Percentiles rank a stretch among this genome's conserved stretches.
Conservation (phyloP, 2,797 vertebrate species). For the Pseudotriccus pelzelni region DNA sequence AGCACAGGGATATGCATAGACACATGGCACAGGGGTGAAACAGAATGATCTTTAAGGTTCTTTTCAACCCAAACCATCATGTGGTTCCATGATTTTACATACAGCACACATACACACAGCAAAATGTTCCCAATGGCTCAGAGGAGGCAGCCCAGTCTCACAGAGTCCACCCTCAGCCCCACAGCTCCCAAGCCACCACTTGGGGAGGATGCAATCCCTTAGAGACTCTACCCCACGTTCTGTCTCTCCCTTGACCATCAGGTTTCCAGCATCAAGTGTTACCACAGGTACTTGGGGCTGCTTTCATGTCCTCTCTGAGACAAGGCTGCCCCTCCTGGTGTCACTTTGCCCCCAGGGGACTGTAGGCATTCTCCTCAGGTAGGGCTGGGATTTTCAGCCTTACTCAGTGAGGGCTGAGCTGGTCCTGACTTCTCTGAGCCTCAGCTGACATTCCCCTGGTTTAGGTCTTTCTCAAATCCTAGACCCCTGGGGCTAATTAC, state of each 20-base stretch:
- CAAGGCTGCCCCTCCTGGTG: neutral
- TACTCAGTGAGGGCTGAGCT: neutral
- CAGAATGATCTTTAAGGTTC: neutral
- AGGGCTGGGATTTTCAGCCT: neutral
- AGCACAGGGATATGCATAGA: rapidly evolving
- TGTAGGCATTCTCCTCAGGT: neutral
- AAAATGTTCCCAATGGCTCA: neutral
- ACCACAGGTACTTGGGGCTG: neutral
- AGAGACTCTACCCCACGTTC: neutral
- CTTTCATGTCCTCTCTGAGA: neutral
- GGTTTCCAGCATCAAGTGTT: neutral
- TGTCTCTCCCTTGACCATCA: neutral
- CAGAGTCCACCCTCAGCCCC: neutral
- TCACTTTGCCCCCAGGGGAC: neutral
- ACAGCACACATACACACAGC: rapidly evolving
- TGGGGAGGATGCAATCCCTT: too few relatives aligned
- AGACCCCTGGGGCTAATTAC: rapidly evolving
- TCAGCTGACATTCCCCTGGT: neutral
- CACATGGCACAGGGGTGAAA: rapidly evolving
- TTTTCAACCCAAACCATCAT: neutral
- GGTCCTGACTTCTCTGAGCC: neutral
- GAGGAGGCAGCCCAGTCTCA: neutral
- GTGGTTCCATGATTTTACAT: neutral
- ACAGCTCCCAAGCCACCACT: neutral
- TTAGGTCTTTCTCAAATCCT: neutral